Conservation (phyloP, 2,113 vertebrate genomes). For the Salvelinus fontinalis region DNA sequence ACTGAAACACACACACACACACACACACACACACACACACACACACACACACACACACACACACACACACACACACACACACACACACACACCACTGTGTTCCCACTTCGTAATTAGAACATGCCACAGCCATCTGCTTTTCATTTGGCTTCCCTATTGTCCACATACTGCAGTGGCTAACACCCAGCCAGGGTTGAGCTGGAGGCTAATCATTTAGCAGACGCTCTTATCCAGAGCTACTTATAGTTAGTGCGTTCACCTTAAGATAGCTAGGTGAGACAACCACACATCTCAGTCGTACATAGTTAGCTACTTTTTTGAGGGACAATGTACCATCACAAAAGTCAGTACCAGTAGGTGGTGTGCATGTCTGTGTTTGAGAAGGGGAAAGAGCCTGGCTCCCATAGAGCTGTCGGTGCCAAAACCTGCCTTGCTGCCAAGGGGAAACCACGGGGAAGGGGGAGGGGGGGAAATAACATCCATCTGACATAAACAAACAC, state of each 20-base stretch:
- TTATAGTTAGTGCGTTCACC: no score
- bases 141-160: conserved; percentile 13
- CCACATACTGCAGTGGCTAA: not conserved
- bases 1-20: not conserved
- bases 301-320: no score
- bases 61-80: not conserved
- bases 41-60: no score
- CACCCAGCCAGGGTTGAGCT: not conserved
- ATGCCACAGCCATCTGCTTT: conserved; percentile 34
- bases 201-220: not conserved
- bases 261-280: no score
- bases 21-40: no score
- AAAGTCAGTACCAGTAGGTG: not conserved
- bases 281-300: no score
- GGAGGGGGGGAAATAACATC: not conserved
- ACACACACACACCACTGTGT: not conserved
- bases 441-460: not conserved
- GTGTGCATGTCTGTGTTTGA: not conserved
- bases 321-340: no score
- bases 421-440: not conserved
- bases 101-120: conserved; percentile 10
- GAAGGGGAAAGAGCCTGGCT: not conserved
- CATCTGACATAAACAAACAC: conserved; percentile 1
- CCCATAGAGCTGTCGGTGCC: not conserved
- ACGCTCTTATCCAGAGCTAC: no score